A percentile compares a stretch with the other conserved stretches of the same genome.
phyloP scores from a whole-genome alignment of 2,113 vertebrate genomes.

The Saguinus midas region DNA sequence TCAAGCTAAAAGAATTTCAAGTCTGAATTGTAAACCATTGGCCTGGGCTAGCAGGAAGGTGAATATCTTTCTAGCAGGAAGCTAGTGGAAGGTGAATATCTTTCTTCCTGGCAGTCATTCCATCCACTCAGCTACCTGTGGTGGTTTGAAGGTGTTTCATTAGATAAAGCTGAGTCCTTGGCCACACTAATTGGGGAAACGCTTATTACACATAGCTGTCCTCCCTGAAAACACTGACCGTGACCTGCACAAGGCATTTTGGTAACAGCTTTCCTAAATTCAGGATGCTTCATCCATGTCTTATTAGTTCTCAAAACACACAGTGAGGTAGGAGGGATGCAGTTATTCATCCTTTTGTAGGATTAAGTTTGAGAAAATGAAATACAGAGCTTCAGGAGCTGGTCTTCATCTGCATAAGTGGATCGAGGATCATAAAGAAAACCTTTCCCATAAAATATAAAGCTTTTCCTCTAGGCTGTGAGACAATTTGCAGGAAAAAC shows the following conservation, averaged over 20 bases:
- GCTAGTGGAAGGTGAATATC: not conserved
- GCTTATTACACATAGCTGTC: fast-evolving
- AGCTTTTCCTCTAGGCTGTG: not conserved
- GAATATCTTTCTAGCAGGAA: not conserved
- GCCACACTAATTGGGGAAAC: fast-evolving
- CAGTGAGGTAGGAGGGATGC: not conserved
- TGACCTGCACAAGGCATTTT: not conserved
- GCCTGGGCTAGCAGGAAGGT: not conserved
- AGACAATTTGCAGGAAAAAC: not conserved
- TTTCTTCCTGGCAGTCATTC: not conserved
- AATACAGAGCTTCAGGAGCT: not conserved
- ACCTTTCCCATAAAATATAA: not conserved
- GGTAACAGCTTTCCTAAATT: not conserved
- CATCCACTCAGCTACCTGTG: not conserved
- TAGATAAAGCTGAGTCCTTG: not conserved
- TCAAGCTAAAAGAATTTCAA: not conserved
- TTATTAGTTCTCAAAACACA: not conserved
- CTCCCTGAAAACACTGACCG: not conserved
- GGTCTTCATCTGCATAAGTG: not conserved
- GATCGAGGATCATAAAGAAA: not conserved
- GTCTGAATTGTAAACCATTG: not conserved
- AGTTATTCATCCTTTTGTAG: not conserved
- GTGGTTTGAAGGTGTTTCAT: too few relatives aligned
- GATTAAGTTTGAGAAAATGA: not conserved
- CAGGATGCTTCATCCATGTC: not conserved